These are phyloP conservation scores for Microctonus aethiopoides DNA, from an alignment of 2,888 invertebrate genomes.

Conservation along the genomic window DNA sequence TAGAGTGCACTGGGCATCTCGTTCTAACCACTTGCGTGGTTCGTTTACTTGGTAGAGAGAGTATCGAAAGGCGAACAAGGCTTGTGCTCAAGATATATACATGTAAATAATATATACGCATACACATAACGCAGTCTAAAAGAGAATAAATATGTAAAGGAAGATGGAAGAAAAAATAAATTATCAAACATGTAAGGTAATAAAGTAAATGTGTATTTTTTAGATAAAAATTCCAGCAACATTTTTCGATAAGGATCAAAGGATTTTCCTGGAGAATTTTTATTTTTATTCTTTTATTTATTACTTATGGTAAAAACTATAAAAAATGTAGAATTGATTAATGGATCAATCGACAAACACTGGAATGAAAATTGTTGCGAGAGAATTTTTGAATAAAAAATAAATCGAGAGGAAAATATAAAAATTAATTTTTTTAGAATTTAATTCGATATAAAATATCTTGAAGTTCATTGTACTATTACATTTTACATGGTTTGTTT, in stretches of 20 bases:
- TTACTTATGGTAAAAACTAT: not conserved
- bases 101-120: not conserved
- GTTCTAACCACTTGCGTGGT: constrained; percentile 28
- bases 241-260: not conserved
- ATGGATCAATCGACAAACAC: not conserved
- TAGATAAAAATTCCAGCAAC: not conserved
- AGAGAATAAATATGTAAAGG: not conserved
- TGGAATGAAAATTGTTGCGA: not conserved
- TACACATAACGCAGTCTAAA: not conserved
- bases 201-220: not conserved
- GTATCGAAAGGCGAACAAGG: not conserved
- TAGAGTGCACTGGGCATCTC: constrained; percentile 5
- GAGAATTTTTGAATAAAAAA: not conserved
- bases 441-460: not conserved
- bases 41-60: constrained; percentile 4
- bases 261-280: not conserved
- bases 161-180: not conserved
- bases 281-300: not conserved
- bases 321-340: not conserved
- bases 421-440: not conserved
- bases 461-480: not conserved
- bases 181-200: not conserved
- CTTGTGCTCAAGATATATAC: not conserved
- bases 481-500: not conserved
- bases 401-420: not conserved